phyloP scores from a whole-genome alignment of 1,140 invertebrate genomes.

The Drosophila kikkawai region DNA sequence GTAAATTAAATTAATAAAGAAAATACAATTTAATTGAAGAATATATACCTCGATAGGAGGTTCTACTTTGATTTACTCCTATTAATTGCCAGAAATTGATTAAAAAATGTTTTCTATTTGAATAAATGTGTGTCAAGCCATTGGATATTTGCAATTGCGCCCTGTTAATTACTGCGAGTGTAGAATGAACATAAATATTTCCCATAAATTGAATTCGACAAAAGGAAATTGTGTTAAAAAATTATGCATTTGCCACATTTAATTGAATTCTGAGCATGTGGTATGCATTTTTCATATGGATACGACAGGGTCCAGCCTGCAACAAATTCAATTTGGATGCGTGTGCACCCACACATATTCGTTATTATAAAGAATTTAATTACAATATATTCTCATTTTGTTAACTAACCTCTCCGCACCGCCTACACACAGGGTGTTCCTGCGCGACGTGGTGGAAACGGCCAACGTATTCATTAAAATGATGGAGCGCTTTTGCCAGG shows the following conservation, averaged over 20 bases:
- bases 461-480: conserved; percentile 97
- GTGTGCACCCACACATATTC: conserved; percentile 16
- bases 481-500: conserved; percentile 92
- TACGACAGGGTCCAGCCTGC: conserved; percentile 3
- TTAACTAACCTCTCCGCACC: conserved; percentile 51
- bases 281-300: conserved; percentile 40
- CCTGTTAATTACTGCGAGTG: conserved; percentile 19
- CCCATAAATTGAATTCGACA: conserved; percentile 31
- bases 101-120: background rate
- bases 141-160: background rate
- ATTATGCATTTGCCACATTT: conserved; percentile 56
- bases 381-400: conserved; percentile 63
- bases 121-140: conserved; percentile 4
- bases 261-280: conserved; percentile 70
- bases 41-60: no score
- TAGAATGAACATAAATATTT: conserved; percentile 45
- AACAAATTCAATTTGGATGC: conserved; percentile 59
- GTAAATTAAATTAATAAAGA: background rate
- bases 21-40: background rate
- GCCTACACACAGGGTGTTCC: conserved; percentile 90
- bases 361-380: conserved; percentile 65
- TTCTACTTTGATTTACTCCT: conserved; percentile 2
- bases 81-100: conserved; percentile 10
- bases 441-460: conserved; percentile 95
- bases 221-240: conserved; percentile 50